phyloP scores from a whole-genome alignment of 2,113 vertebrate genomes.

The Eolophus roseicapilla region DNA sequence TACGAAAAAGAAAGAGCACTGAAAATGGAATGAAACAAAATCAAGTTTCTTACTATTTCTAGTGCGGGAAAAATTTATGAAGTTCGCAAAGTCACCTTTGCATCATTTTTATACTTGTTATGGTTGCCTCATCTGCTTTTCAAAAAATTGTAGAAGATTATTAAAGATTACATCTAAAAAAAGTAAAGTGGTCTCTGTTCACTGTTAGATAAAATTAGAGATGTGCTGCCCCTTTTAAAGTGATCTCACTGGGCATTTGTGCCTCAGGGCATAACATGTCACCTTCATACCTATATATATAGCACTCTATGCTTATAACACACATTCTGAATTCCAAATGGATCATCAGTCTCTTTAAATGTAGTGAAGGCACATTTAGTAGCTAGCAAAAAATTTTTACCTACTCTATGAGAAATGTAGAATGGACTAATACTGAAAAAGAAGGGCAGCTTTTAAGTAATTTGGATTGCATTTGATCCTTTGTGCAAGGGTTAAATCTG shows the following conservation, averaged over 20 bases:
- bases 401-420: not conserved
- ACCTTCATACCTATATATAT: slow-evolving; percentile 28
- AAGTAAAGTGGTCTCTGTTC: slow-evolving; percentile 21
- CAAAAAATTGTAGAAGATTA: slow-evolving; percentile 1
- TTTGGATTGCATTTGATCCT: not conserved
- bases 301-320: not conserved
- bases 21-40: not conserved
- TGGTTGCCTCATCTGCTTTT: slow-evolving; percentile 1
- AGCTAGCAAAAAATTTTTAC: not conserved
- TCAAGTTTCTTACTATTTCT: not conserved
- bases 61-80: not conserved
- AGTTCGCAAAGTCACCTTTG: slow-evolving; percentile 55
- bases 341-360: not conserved
- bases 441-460: not conserved
- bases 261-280: slow-evolving; percentile 33
- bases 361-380: not conserved
- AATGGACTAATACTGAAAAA: not conserved
- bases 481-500: not conserved
- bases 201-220: slow-evolving; percentile 26
- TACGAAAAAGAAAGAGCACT: accelerated
- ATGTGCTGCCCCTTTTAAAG: not conserved
- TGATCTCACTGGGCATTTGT: not conserved
- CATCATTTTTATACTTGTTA: slow-evolving; percentile 35
- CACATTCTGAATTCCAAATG: slow-evolving; percentile 22
- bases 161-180: slow-evolving; percentile 54